Percentiles rank a stretch among this genome's conserved stretches.
phyloP scores from a whole-genome alignment of 2,797 vertebrate genomes.

The Fringilla coelebs region DNA sequence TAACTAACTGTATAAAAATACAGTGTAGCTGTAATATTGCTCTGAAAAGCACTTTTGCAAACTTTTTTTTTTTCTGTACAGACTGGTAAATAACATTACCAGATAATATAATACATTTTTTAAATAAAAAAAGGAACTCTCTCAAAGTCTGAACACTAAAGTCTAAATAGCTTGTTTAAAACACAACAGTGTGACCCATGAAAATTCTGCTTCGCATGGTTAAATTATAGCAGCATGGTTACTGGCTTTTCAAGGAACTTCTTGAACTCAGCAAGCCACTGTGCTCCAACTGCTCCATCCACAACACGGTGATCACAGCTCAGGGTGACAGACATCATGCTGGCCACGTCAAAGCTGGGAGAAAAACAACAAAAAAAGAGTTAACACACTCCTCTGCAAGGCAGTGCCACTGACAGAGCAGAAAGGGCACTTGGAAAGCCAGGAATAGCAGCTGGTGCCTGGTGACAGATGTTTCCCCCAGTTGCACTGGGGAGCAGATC shows the following conservation, averaged over 20 bases:
- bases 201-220: slow-evolving; percentile 20
- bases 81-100: slow-evolving; percentile 72
- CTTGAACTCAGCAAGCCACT: slow-evolving; percentile 97
- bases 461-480: neutral
- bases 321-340: slow-evolving; percentile 93
- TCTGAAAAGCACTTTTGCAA: slow-evolving; percentile 71
- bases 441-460: neutral
- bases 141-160: slow-evolving; percentile 65
- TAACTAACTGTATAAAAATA: slow-evolving; percentile 61
- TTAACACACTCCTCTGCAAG: neutral
- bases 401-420: neutral
- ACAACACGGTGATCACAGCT: slow-evolving; percentile 97
- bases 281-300: slow-evolving; percentile 94
- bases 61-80: slow-evolving; percentile 63
- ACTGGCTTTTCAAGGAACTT: slow-evolving; percentile 92
- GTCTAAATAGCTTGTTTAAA: slow-evolving; percentile 76
- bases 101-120: slow-evolving; percentile 67
- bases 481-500: neutral
- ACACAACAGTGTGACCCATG: slow-evolving; percentile 58
- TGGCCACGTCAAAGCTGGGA: slow-evolving; percentile 90
- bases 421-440: neutral
- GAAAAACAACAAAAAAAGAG: neutral
- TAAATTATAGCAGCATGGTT: slow-evolving; percentile 91
- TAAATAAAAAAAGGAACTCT: slow-evolving; percentile 72
- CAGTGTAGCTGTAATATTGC: slow-evolving; percentile 40